A percentile compares a stretch with the other conserved stretches of the same genome.
Evolutionary conservation across 2,113 vertebrate genomes (phyloP).

Genomic region (Trinectes maculatus): DNA sequence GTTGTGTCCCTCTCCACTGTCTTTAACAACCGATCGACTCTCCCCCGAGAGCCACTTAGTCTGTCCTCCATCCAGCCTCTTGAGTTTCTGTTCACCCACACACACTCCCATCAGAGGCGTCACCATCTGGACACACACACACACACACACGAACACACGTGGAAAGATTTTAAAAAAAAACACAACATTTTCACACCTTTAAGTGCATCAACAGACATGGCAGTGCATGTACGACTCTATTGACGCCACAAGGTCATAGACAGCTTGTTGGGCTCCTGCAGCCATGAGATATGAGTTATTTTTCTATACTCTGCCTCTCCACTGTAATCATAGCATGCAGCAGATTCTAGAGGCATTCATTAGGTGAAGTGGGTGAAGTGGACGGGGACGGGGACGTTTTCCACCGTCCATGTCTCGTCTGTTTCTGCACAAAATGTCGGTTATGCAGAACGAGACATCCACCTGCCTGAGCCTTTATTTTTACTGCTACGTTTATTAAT

Average conservation of each 20-base stretch:
- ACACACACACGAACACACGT: conserved; percentile 29
- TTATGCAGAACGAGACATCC: neutral
- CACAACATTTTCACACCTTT: neutral
- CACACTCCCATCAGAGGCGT: conserved; percentile 54
- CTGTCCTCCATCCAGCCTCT: conserved; percentile 73
- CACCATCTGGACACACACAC: conserved; percentile 43
- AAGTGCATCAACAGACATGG: neutral
- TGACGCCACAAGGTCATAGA: conserved; percentile 20
- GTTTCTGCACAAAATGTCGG: neutral
- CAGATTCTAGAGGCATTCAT: conserved; percentile 15
- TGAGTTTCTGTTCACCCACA: conserved; percentile 72
- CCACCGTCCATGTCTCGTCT: neutral
- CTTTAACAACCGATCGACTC: conserved; percentile 72
- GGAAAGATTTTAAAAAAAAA: conserved; percentile 15
- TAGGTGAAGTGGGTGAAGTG: conserved; percentile 19
- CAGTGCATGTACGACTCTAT: neutral
- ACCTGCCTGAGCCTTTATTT: neutral
- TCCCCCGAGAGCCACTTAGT: conserved; percentile 79
- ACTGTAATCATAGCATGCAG: conserved; percentile 24
- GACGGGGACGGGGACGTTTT: no score
- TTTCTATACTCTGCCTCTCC: conserved; percentile 9
- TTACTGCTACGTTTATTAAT: neutral
- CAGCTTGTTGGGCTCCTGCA: neutral
- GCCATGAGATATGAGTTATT: conserved; percentile 5
- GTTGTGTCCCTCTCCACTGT: conserved; percentile 72